These are phyloP conservation scores for Melanocharis versteri DNA, from an alignment of 2,113 vertebrate species.

Conservation along the genomic window DNA sequence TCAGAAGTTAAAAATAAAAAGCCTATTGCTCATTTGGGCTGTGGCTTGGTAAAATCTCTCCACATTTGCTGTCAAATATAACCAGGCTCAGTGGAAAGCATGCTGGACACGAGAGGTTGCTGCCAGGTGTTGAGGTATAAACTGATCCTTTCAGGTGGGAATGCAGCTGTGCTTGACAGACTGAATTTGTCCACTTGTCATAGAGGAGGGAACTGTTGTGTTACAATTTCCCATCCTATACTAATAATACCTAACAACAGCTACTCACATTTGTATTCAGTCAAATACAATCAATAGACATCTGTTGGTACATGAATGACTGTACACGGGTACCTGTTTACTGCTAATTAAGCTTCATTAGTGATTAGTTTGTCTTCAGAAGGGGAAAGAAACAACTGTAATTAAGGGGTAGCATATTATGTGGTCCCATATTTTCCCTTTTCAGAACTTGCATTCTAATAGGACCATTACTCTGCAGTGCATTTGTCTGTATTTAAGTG, in stretches of 20 bases:
- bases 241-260: constrained; percentile 57
- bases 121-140: constrained; percentile 50
- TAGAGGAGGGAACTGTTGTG: constrained; percentile 19
- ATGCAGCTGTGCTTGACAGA: constrained; percentile 76
- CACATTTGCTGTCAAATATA: constrained; percentile 34
- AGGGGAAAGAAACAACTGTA: constrained; percentile 34
- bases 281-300: constrained; percentile 80
- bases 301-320: constrained; percentile 69
- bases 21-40: constrained; percentile 56
- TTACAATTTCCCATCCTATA: constrained; percentile 51
- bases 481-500: constrained; percentile 77
- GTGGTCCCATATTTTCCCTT: constrained; percentile 48
- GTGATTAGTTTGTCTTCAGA: constrained; percentile 68
- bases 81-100: constrained; percentile 42
- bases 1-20: neutral
- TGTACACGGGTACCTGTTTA: constrained; percentile 68
- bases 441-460: constrained; percentile 61
- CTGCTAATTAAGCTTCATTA: constrained; percentile 71
- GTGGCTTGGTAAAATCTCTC: constrained; percentile 61
- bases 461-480: constrained; percentile 69
- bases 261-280: constrained; percentile 70
- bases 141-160: constrained; percentile 64
- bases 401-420: constrained; percentile 67
- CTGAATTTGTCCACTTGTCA: constrained; percentile 79
- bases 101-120: constrained; percentile 36